Conservation (phyloP, 2,113 vertebrate species). For the Eptesicus fuscus region DNA sequence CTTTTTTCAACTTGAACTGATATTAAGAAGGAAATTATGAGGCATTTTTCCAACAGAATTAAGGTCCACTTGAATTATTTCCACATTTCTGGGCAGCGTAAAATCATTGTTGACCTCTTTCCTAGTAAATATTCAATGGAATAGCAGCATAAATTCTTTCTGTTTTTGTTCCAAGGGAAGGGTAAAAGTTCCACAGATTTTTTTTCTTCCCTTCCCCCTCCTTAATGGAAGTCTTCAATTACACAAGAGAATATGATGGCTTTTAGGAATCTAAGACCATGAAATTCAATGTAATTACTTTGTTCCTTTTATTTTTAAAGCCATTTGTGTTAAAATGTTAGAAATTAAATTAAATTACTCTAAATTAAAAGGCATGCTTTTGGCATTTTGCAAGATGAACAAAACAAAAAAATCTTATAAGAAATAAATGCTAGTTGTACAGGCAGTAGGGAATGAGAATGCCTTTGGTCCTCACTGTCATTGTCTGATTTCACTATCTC, state of each 20-base stretch:
- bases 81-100: not conserved
- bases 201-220: not conserved
- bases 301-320: conserved; percentile 47
- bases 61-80: not conserved
- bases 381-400: conserved; percentile 47
- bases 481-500: conserved; percentile 61
- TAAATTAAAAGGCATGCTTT: conserved; percentile 61
- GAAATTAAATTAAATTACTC: conserved; percentile 65
- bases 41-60: not conserved
- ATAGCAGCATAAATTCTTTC: not conserved
- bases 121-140: not conserved
- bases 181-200: conserved; percentile 9
- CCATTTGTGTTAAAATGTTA: conserved; percentile 59
- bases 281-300: conserved; percentile 65
- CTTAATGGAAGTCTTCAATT: conserved; percentile 49
- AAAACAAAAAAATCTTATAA: conserved; percentile 21
- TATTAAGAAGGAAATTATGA: not conserved
- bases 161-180: conserved; percentile 9
- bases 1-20: not conserved
- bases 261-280: conserved; percentile 61
- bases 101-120: not conserved
- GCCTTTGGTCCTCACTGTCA: conserved; percentile 42
- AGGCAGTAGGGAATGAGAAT: not conserved
- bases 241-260: conserved; percentile 53
- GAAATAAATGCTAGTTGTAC: not conserved